phyloP scores from a whole-genome alignment of 2,797 vertebrate species.

The Gambelia wislizenii region DNA sequence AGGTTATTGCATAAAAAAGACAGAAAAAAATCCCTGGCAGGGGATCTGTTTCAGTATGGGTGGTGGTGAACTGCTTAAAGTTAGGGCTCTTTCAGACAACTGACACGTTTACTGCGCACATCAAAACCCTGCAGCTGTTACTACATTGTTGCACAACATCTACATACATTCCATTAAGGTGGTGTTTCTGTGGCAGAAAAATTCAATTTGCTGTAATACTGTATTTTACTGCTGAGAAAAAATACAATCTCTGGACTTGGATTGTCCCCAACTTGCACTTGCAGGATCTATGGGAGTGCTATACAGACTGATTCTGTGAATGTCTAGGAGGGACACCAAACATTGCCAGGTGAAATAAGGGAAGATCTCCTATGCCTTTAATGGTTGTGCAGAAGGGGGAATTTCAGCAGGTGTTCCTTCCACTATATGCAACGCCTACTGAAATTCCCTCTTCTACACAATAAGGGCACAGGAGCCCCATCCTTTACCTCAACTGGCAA shows the following conservation, averaged over 20 bases:
- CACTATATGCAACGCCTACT: no score
- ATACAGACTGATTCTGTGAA: neutral
- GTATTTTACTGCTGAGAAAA: neutral
- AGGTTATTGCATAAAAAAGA: conserved; percentile 16
- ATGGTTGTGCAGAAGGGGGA: no score
- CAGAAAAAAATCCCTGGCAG: neutral
- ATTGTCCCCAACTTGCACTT: neutral
- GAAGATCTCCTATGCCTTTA: no score
- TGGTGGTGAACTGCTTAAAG: conserved; percentile 39
- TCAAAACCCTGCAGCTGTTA: neutral
- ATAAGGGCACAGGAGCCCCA: no score
- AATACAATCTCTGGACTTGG: neutral
- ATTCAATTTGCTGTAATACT: neutral
- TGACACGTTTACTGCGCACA: neutral
- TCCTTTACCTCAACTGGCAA: no score
- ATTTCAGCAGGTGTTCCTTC: no score
- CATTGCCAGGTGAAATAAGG: no score
- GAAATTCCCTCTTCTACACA: no score
- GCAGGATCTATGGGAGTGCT: neutral
- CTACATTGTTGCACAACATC: neutral
- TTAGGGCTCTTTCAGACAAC: neutral
- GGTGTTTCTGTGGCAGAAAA: neutral
- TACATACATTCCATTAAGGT: neutral
- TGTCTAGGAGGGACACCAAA: no score
- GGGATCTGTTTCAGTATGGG: conserved; percentile 23